These are phyloP conservation scores for Pherbina coryleti DNA, from an alignment of 2,888 invertebrate species.

Conservation along the genomic window DNA sequence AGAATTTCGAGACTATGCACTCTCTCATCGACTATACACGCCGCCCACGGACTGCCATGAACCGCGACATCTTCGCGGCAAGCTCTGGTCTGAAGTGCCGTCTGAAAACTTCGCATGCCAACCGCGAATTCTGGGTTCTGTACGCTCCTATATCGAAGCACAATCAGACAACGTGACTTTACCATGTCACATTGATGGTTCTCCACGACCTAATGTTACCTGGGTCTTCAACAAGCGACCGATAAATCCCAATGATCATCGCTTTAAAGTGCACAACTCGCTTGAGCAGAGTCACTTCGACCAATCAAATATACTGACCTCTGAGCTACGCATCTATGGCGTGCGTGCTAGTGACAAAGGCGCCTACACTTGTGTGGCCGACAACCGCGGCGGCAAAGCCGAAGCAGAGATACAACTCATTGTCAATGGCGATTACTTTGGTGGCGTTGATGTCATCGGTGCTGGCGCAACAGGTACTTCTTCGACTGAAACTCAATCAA, in stretches of 20 bases:
- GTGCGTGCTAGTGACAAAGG: slow-evolving; percentile 77
- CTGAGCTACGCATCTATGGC: slow-evolving; percentile 77
- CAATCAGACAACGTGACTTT: slow-evolving; percentile 79
- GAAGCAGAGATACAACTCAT: slow-evolving; percentile 81
- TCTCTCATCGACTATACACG: slow-evolving; percentile 80
- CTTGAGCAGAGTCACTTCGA: slow-evolving; percentile 57
- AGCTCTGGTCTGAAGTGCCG: slow-evolving; percentile 80
- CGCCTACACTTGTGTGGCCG: slow-evolving; percentile 83
- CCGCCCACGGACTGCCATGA: slow-evolving; percentile 80
- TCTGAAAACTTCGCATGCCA: slow-evolving; percentile 85
- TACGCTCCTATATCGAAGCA: slow-evolving; percentile 73
- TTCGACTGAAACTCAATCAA: slow-evolving; percentile 70
- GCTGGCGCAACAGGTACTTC: slow-evolving; percentile 62
- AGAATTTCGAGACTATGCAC: slow-evolving; percentile 82
- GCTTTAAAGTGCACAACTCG: slow-evolving; percentile 61
- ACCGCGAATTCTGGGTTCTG: slow-evolving; percentile 75
- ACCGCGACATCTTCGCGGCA: slow-evolving; percentile 77
- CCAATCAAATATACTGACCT: slow-evolving; percentile 55
- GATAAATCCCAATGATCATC: slow-evolving; percentile 60
- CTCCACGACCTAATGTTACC: slow-evolving; percentile 82
- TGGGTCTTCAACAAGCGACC: slow-evolving; percentile 72
- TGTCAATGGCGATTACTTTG: slow-evolving; percentile 67
- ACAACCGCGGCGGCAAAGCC: slow-evolving; percentile 84
- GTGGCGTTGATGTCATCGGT: slow-evolving; percentile 60
- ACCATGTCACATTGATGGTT: slow-evolving; percentile 74